Percentiles rank a stretch among this genome's conserved stretches.
Evolutionary conservation across 2,888 invertebrate genomes (phyloP).

Genomic region (Ceriagrion tenellum): DNA sequence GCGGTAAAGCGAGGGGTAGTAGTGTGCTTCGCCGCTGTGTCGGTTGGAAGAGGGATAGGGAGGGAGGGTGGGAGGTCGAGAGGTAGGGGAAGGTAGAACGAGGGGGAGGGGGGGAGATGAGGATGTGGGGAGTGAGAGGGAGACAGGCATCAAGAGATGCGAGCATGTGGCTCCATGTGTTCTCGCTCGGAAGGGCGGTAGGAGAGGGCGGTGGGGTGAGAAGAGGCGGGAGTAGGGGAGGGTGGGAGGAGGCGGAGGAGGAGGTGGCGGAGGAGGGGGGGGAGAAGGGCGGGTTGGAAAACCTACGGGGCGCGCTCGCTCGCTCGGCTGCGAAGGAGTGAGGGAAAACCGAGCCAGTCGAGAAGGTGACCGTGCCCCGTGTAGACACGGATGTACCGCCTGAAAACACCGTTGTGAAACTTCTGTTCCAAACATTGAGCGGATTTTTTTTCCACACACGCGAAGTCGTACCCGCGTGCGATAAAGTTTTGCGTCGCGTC

Average conservation of each 20-base stretch:
- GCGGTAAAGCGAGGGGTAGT: not conserved
- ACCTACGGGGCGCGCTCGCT: constrained; percentile 2
- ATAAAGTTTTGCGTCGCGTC: not conserved
- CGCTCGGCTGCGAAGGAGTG: constrained; percentile 27
- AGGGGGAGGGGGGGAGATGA: not conserved
- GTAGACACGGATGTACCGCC: not conserved
- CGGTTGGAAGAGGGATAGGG: not conserved
- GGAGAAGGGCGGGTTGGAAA: constrained; percentile 30
- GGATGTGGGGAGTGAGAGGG: constrained; percentile 7
- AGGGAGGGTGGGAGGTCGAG: not conserved
- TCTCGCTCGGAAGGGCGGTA: not conserved
- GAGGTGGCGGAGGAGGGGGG: not conserved
- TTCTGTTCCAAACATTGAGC: no score
- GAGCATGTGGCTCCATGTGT: constrained; percentile 20
- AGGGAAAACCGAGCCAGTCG: constrained; percentile 37
- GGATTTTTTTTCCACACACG: not conserved
- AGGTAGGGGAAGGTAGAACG: not conserved
- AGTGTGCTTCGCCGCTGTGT: constrained; percentile 5
- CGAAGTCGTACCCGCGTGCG: not conserved
- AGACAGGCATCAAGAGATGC: constrained; percentile 19
- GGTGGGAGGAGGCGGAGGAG: not conserved
- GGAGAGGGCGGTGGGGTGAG: not conserved
- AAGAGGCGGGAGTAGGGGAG: not conserved
- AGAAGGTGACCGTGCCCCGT: constrained; percentile 26
- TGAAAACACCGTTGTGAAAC: no score